These are phyloP conservation scores for Leptocoma aspasia DNA, from an alignment of 2,113 vertebrate genomes.

Conservation along the genomic window DNA sequence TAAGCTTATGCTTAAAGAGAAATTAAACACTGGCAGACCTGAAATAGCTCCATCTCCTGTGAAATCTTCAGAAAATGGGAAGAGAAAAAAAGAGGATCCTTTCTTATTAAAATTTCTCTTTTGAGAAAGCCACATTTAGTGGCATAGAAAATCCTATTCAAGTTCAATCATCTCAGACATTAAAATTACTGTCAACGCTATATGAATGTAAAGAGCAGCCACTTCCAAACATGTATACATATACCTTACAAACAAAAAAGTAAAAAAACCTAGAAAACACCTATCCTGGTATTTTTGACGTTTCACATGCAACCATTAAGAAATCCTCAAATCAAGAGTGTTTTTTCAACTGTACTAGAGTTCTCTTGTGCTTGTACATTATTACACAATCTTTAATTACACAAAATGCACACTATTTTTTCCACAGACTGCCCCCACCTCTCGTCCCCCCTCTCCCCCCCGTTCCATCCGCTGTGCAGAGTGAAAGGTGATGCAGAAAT, in stretches of 20 bases:
- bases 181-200: neutral
- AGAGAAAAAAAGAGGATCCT: neutral
- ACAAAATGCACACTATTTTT: neutral
- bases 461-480: neutral
- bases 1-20: constrained; percentile 3
- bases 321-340: neutral
- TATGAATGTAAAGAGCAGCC: neutral
- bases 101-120: neutral
- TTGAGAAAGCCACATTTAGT: neutral
- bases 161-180: neutral
- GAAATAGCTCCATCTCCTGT: neutral
- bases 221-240: neutral
- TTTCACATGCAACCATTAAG: neutral
- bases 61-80: neutral
- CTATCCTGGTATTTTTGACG: neutral
- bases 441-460: too few species aligned
- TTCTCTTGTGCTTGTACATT: neutral
- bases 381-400: constrained; percentile 13
- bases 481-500: constrained; percentile 52
- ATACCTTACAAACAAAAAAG: neutral
- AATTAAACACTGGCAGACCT: constrained; percentile 4
- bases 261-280: neutral
- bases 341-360: neutral
- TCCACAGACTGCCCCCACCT: neutral
- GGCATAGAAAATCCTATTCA: neutral